Evolutionary conservation across 2,888 invertebrate species (phyloP), one percentile per base, ranked within the genome.

Genomic region (Argyra leucocephala): DNA sequence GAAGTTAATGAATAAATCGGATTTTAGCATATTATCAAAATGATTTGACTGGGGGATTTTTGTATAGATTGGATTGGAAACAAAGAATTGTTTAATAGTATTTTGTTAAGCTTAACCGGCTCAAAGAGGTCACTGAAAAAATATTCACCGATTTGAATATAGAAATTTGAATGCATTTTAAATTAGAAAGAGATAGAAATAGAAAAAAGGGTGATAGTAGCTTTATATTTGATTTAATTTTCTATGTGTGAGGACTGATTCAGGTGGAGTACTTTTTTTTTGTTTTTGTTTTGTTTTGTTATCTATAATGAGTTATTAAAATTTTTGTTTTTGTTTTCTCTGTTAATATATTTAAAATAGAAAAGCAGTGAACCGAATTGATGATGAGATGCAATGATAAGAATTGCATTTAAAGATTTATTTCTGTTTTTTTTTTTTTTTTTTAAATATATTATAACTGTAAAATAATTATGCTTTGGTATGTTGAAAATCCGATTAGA

Each of bases 371-470:
- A 31, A 31, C 6, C 5, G 10, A 48, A 48, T 5, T 15, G 48
- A 15, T 48, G n/a, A 48, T 48, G 48, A 48, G 48, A 48, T 48
- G 2, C 12, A 48, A 15, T 18, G 48, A 48, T 48, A 48, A 18
- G 48, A 48, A 48, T n/a, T 48, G 48, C 48, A 48, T 48, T 15
- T 48, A n/a, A 48, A 48, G 31, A 10, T 10, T 12, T 31, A 31
- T 31, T 31, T 31, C 4, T 18, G 48, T 18, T 48, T 48, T 3
- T 48, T 48, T 18, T 9, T 48, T 18, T 48, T 48, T 48, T 48
- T 48, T 48, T 48, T 48, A 48, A n/a, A n/a, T n/a, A n/a, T n/a
- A n/a, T n/a, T n/a, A 48, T 48, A 48, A 48, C 48, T 48, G 48
- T 48, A 48, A 48, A 48, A 48, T 48, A 48, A 48, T 48, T 48